Evolutionary conservation across 53 echinoderm and acorn worm genomes (phyloP), one percentile per base, ranked within the genome.

Genomic region (Temnopleurus reevesii): DNA sequence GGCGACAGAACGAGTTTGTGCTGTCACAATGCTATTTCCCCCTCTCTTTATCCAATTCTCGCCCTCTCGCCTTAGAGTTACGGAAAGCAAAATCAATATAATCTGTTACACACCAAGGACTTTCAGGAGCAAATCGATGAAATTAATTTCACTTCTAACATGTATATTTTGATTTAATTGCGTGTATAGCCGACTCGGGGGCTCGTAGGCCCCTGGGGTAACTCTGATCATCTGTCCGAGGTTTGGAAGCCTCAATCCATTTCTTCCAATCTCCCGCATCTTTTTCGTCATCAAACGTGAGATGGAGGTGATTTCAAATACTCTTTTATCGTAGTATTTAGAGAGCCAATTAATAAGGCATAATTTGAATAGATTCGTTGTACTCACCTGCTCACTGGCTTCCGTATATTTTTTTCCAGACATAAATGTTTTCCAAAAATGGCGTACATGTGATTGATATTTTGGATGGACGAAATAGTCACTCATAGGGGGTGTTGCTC

Each of bases 131-230:
- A 57, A 31, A 57, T 83, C 83, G 83, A 83, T 83, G 55, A 83
- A 83, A 83, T 83, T 83, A 83, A 83, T 83, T 83, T 83, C 83
- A 83, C 56, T 57, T 57, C 44, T 29, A 83, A 55, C 56, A 57
- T 83, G 83, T 83, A 57, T 83, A 83, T 83, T 83, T 83, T 83
- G 83, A 83, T 83, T 83, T 83, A 83, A 83, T 83, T 57, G 83
- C 53, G 49, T 81, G 81, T 81, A 17, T 47, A 53, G 53, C 31
- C 53, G 81, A 81, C 81, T 31, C 8, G 53, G 17, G 46, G 81
- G 49, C 12, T 47, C 53, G 21, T 5, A 51, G 13, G 53, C 45
- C 81, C 53, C 12, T 12, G 8, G 26, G 49, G 24, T 12, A 44
- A 46, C 46, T 77, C 77, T 45, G 26, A 46, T 77, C 77, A 77